Evolutionary conservation across 1,140 invertebrate species (phyloP), one percentile per base, ranked within the genome.

Genomic region (Anagrus nilaparvatae): DNA sequence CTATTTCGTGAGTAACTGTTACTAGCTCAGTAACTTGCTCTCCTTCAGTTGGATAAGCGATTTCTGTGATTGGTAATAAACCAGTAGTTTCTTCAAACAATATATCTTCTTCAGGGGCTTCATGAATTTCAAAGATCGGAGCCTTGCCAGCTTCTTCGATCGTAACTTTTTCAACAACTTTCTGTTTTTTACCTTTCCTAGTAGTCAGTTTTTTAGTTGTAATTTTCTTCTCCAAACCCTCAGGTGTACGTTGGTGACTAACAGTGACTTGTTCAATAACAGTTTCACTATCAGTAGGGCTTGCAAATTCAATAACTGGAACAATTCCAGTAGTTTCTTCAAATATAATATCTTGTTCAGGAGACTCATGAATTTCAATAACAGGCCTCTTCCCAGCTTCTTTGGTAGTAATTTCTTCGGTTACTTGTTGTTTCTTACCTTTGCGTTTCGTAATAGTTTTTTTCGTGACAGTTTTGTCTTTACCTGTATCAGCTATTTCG

Each of bases 331-430:
- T 37, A 18, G 33, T 38, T 5, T 40, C 42, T 3, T 20, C 33
- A 27, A 31, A 16, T 10, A 47, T 14, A 14, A 50, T 30, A 41
- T 50, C 31, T 21, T 51, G 30, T 44, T 34, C 34, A 43, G 51
- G 47, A 8, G n/a, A n/a, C 19, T 48, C 35, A 5, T 37, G 12
- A 20, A 48, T 35, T n/a, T 8, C 39, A 24, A 44, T 49, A 1
- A 47, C 13, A 5, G 42, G 43, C 14, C 41, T 36, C 42, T 48
- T 59, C 29, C 64, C 61, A 40, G 69, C 65, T 53, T 70, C 65
- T 55, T 71, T 60, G 32, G 70, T 51, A 17, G 69, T 69, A 12
- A 65, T 60, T 40, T 69, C 66, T 57, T 71, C 65, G 7, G 61
- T 69, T 3, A 64, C 58, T 54, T 70, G 58, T 45, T 67, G 48